Base-by-base conservation (phyloP, 2,797 vertebrate genomes). In the Huso huso region DNA sequence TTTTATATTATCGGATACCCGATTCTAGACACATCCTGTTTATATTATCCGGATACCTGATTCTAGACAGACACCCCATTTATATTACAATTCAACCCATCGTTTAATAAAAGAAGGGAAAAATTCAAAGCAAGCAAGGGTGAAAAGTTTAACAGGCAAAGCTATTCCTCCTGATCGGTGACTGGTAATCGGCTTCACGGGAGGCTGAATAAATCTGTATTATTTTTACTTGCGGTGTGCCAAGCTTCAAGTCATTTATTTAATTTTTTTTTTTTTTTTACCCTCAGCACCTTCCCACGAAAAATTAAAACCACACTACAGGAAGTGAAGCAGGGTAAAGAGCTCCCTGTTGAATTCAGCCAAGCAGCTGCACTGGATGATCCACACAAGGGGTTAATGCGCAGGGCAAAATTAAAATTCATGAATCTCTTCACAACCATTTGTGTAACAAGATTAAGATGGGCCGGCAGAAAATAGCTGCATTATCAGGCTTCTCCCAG, bases 61-160 rank as follows among this genome's bases (percentile, higher is more conserved):
- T 37, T 37, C 4, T 37, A 37, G 37, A 37, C 37, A 37, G 37
- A 37, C 37, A 37, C 37, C 37, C 37, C 37, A 5, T 37, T 37
- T 37, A 37, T 37, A 37, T 37, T 37, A 37, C 37, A 82, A 76
- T 68, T 67, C 79, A 58, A 11, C 55, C 55, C 55, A 65, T 52
- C 58, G 51, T 13, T 58, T 59, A 51, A 37, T 37, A 37, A 37
- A 37, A 57, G 63, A 48, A 48, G 61, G 61, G 55, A 48, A 5
- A 11, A 48, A 52, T 58, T 58, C 55, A 74, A 37, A 37, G 37
- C 37, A 37, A 37, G 37, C 37, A 37, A 37, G 90, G 94, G 95
- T 97, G 95, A 97, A 96, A 97, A 97, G 95, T 97, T 97, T 95
- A 99, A 96, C 94, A 95, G 92, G 94, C 93, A 96, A 96, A 97